A percentile compares a stretch with the other conserved stretches of the same genome.
Conservation (phyloP, 2,797 vertebrate genomes). For the Phataginus tetradactyla region DNA sequence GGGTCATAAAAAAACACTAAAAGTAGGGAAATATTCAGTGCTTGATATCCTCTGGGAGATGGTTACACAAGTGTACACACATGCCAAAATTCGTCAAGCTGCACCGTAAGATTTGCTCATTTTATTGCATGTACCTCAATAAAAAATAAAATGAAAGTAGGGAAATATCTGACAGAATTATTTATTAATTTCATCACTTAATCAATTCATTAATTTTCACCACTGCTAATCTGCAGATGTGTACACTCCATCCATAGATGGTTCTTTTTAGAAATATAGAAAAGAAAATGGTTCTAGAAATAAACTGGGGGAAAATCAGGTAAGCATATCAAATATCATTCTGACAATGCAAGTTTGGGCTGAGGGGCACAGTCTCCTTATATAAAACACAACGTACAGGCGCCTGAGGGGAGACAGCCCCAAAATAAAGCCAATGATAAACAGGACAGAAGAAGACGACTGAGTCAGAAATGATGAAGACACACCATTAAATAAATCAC, state of each 20-base stretch:
- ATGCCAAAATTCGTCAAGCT: too few species aligned
- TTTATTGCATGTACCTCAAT: too few species aligned
- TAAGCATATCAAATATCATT: not conserved
- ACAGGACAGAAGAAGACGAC: not conserved
- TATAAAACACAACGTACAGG: not conserved
- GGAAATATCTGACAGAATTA: not conserved
- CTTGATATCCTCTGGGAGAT: too few species aligned
- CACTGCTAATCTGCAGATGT: not conserved
- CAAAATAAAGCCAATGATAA: not conserved
- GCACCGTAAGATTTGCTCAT: too few species aligned
- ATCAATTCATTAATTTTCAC: not conserved
- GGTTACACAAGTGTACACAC: too few species aligned
- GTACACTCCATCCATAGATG: not conserved
- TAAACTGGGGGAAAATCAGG: not conserved
- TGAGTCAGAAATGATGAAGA: not conserved
- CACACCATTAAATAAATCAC: conserved; percentile 20
- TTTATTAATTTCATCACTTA: not conserved
- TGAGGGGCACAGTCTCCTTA: not conserved
- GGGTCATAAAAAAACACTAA: not conserved
- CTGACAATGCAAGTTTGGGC: not conserved
- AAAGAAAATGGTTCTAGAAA: conserved; percentile 15
- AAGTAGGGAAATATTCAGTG: not conserved
- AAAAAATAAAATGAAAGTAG: not conserved
- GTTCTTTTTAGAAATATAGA: conserved; percentile 10
- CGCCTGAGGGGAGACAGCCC: not conserved